Evolutionary conservation across 2,113 vertebrate species (phyloP).

Genomic region (Odocoileus hemionus): DNA sequence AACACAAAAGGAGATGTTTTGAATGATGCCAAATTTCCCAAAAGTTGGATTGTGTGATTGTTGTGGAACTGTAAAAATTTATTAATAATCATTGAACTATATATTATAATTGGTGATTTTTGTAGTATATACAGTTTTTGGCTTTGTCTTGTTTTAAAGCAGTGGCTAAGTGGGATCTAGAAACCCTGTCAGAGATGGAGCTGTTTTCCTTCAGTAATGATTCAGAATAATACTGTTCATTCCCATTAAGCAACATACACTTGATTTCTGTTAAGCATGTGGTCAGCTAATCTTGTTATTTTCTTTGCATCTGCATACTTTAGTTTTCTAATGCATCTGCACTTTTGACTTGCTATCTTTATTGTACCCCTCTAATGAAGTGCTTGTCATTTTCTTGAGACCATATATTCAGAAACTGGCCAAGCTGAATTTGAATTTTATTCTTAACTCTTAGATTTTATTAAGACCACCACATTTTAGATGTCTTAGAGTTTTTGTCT

Average conservation of each 20-base stretch:
- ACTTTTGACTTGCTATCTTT: slow-evolving; percentile 11
- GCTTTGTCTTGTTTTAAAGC: not conserved
- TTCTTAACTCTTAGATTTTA: not conserved
- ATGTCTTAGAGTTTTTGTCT: not conserved
- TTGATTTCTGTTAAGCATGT: not conserved
- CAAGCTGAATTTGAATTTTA: not conserved
- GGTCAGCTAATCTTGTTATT: not conserved
- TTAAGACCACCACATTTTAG: not conserved
- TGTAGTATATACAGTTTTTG: not conserved
- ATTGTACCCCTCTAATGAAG: not conserved
- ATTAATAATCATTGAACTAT: not conserved
- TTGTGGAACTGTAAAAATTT: not conserved
- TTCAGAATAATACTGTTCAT: not conserved
- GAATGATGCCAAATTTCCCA: not conserved
- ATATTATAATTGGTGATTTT: not conserved
- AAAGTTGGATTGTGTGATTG: not conserved
- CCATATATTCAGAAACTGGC: not conserved
- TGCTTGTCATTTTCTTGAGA: not conserved
- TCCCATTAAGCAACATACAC: not conserved
- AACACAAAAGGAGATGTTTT: not conserved
- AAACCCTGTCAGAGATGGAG: not conserved
- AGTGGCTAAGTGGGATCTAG: not conserved
- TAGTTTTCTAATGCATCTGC: not conserved
- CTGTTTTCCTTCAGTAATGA: not conserved
- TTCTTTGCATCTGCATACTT: not conserved